A percentile compares a stretch with the other conserved stretches of the same genome.
Evolutionary conservation across 1,140 invertebrate species (phyloP).

Genomic region (Pectinophora gossypiella): DNA sequence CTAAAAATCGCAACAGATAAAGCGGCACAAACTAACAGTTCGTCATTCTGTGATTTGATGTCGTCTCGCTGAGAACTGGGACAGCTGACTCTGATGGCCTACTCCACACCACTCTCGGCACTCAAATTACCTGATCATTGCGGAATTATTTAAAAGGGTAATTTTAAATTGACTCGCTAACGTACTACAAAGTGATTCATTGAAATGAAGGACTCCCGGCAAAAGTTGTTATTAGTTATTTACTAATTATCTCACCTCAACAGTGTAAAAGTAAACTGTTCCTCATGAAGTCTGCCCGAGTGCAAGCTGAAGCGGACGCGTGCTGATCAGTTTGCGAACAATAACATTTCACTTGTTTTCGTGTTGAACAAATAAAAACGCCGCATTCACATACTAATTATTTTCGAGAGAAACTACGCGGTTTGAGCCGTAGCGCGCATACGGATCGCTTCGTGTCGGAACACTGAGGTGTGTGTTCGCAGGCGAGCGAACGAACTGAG

Average conservation of each 20-base stretch:
- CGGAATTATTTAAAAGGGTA: background rate
- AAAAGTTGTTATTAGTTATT: background rate
- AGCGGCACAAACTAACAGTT: slow-evolving; percentile 38
- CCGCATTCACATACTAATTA: slow-evolving; percentile 69
- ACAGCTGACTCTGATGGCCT: slow-evolving; percentile 32
- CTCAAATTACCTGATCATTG: background rate
- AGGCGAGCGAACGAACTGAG: slow-evolving; percentile 28
- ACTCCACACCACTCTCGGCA: background rate
- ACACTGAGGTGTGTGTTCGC: slow-evolving; percentile 39
- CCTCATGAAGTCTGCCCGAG: slow-evolving; percentile 53
- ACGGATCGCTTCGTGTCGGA: slow-evolving; percentile 41
- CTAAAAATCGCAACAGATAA: slow-evolving; percentile 27
- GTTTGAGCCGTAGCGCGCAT: slow-evolving; percentile 45
- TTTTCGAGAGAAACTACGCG: slow-evolving; percentile 61
- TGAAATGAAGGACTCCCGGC: no score
- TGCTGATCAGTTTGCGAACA: slow-evolving; percentile 44
- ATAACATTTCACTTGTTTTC: slow-evolving; percentile 67
- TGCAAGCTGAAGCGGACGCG: slow-evolving; percentile 29
- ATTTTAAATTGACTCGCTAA: no score
- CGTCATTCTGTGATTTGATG: slow-evolving; percentile 39
- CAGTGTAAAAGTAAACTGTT: slow-evolving; percentile 40
- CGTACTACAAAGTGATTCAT: no score
- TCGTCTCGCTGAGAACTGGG: slow-evolving; percentile 49
- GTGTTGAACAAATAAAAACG: slow-evolving; percentile 52
- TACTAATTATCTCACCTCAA: slow-evolving; percentile 37